Conservation (phyloP, 2,797 vertebrate genomes). For the Emydoidea blandingii region DNA sequence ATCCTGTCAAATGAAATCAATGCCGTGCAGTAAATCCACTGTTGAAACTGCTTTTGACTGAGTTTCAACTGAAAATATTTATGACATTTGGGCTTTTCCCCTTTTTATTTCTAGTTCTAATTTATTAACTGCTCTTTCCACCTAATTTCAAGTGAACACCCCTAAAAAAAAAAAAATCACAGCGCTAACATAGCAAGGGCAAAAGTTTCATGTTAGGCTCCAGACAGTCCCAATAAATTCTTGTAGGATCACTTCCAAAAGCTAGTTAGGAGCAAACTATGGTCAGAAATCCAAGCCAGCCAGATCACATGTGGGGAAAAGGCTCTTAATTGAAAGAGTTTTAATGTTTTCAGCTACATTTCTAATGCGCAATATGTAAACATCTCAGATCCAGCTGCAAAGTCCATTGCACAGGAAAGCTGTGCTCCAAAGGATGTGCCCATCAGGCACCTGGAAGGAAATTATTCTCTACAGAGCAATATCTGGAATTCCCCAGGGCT, state of each 20-base stretch:
- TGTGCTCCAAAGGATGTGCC: neutral
- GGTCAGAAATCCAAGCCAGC: neutral
- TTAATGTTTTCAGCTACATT: neutral
- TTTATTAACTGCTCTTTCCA: constrained; percentile 6
- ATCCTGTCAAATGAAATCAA: neutral
- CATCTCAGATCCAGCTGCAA: neutral
- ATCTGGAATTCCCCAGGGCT: neutral
- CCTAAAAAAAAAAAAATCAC: neutral
- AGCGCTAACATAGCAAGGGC: neutral
- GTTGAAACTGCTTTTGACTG: neutral
- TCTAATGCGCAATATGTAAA: neutral
- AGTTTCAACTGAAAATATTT: neutral
- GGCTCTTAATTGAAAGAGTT: neutral
- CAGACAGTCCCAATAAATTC: neutral
- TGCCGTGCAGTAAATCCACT: neutral
- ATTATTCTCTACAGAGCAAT: neutral
- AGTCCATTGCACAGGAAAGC: neutral
- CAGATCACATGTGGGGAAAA: neutral
- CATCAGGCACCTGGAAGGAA: neutral
- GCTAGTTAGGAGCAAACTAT: neutral
- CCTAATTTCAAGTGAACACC: neutral
- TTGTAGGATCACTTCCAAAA: neutral
- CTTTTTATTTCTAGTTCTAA: neutral
- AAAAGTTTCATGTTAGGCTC: neutral
- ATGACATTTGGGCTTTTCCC: neutral